phyloP scores from a whole-genome alignment of 2,888 invertebrate species.

The Mongoloraphidia duomilia region DNA sequence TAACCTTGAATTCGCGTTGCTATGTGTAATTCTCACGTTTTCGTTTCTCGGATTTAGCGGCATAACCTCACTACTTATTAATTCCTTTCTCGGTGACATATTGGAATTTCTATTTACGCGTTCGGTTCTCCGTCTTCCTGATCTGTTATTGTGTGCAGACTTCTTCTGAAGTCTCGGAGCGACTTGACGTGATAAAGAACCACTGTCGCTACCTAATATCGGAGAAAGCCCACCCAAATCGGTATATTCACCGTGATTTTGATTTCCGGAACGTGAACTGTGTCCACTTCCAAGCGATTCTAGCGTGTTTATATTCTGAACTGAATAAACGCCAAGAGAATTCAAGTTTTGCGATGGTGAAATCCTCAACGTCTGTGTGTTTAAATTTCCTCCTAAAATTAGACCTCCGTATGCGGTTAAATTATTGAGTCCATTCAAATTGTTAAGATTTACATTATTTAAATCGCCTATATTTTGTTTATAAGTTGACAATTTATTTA shows the following conservation, averaged over 20 bases:
- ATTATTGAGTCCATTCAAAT: slow-evolving; percentile 10
- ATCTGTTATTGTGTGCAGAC: not conserved
- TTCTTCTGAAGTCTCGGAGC: slow-evolving; percentile 5
- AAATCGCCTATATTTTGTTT: slow-evolving; percentile 11
- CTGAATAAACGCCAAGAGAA: slow-evolving; percentile 6
- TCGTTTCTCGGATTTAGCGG: no score
- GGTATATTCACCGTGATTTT: slow-evolving; percentile 8
- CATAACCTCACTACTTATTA: no score
- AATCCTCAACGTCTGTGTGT: slow-evolving; percentile 6
- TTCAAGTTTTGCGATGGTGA: slow-evolving; percentile 9
- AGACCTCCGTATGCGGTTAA: slow-evolving; percentile 6
- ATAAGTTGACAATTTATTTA: slow-evolving; percentile 10
- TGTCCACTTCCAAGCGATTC: slow-evolving; percentile 8
- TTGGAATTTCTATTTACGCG: no score
- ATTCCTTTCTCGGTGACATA: no score
- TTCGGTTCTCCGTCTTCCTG: no score
- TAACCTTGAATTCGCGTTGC: no score
- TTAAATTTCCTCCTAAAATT: slow-evolving; percentile 8
- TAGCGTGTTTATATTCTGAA: slow-evolving; percentile 10
- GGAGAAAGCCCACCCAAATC: slow-evolving; percentile 10
- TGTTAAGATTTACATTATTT: slow-evolving; percentile 6
- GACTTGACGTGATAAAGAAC: slow-evolving; percentile 10
- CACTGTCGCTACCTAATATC: slow-evolving; percentile 11
- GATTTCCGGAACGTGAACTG: slow-evolving; percentile 7
- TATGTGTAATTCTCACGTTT: no score